Evolutionary conservation across 2,888 invertebrate genomes (phyloP).

Genomic region (Halictus ligatus): DNA sequence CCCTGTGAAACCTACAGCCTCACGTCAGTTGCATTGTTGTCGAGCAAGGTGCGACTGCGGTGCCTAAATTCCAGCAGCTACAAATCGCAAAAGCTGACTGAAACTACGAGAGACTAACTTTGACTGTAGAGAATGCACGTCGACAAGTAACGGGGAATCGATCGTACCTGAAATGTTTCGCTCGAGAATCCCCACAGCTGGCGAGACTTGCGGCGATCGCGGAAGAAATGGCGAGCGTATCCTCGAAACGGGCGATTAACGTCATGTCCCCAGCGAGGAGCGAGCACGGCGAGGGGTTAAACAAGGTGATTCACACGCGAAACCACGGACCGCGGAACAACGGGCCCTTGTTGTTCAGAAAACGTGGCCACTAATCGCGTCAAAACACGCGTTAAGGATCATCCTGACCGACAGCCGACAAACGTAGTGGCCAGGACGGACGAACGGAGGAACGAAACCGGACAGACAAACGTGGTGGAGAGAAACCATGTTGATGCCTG

Average conservation of each 20-base stretch:
- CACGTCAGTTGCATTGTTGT: no score
- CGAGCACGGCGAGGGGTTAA: conserved; percentile 19
- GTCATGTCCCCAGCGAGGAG: conserved; percentile 50
- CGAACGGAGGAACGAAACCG: conserved; percentile 64
- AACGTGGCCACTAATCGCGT: conserved; percentile 74
- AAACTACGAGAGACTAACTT: no score
- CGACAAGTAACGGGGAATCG: not conserved
- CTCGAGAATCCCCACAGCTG: not conserved
- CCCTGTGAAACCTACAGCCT: no score
- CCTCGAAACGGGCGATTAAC: conserved; percentile 1
- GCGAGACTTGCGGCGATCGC: not conserved
- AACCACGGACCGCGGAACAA: conserved; percentile 68
- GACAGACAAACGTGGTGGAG: conserved; percentile 62
- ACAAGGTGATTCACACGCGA: conserved; percentile 71
- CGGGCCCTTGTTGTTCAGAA: conserved; percentile 66
- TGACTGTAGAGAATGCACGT: not conserved
- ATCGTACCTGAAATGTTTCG: not conserved
- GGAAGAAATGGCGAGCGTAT: not conserved
- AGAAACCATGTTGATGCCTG: conserved; percentile 69
- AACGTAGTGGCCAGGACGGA: conserved; percentile 54
- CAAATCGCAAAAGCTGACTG: no score
- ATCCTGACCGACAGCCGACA: conserved; percentile 65
- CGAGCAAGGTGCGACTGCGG: no score
- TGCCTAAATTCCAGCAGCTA: no score
- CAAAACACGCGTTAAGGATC: conserved; percentile 77